Evolutionary conservation across 64 coral and sea anemone genomes (phyloP), one percentile per base, ranked within the genome.

Genomic region (Cladopsammia gracilis): DNA sequence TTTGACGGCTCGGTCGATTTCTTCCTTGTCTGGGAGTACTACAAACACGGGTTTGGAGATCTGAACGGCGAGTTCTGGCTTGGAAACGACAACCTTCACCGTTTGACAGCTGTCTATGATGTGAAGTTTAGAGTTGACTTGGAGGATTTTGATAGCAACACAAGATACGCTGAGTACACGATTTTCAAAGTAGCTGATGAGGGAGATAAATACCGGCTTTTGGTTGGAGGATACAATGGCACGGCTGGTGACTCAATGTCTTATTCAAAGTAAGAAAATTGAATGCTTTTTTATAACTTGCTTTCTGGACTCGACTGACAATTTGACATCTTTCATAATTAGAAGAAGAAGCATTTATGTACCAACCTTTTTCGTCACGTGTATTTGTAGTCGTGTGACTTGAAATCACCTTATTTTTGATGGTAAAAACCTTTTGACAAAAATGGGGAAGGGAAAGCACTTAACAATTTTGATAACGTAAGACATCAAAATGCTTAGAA

Each of bases 211-310:
- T 87, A 87, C 48, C 64, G 67, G 19, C 85, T 87, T 50, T 16
- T 18, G 69, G 6, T 87, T 25, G 48, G 65, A 10, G 47, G 19
- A 22, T 87, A 73, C 34, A 73, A 53, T 13, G 85, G 85, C 11
- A 87, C 44, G 6, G 85, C 65, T 25, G 85, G 85, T 48, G 85
- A 87, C 67, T 87, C 85, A 19, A n/a, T 87, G 25, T 46, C 85
- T 2, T 87, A 71, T 66, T 10, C 53, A 56, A 56, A 56, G 53
- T 56, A 56, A 56, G 53, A 56, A 56, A 10, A 56, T 56, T 1
- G 53, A 56, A 56, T 10, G 12, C 53, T 12, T 56, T 56, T 56
- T 56, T 56, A 34, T 56, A 12, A 56, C 12, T 7, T 7, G 1
- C 12, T 56, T 1, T 4, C 53, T 10, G 53, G 7, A 56, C 53